Evolutionary conservation across 2,797 vertebrate genomes (phyloP).

Genomic region (Clamator glandarius): DNA sequence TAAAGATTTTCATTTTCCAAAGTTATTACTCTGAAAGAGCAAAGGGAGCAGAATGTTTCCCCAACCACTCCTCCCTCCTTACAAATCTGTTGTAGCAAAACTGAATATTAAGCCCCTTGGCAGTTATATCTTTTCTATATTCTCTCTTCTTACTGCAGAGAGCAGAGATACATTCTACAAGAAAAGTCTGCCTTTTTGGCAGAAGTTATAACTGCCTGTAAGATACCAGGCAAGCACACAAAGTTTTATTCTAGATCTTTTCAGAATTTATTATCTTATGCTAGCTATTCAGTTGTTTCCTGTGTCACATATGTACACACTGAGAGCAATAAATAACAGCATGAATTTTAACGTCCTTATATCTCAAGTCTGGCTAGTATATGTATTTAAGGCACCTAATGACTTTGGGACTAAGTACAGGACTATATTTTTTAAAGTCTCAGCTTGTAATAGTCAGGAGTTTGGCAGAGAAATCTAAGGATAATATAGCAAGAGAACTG

Average conservation of each 20-base stretch:
- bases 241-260: not conserved
- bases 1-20: not conserved
- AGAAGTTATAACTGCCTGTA: not conserved
- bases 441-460: not conserved
- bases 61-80: not conserved
- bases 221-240: not conserved
- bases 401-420: not conserved
- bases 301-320: not conserved
- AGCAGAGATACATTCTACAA: not conserved
- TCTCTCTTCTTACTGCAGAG: not conserved
- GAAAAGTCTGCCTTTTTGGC: not conserved
- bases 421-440: not conserved
- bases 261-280: not conserved
- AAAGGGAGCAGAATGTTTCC: not conserved
- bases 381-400: not conserved
- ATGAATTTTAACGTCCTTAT: not conserved
- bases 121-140: not conserved
- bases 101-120: not conserved
- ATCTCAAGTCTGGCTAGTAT: not conserved
- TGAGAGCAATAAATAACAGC: not conserved
- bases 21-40: not conserved
- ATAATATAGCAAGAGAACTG: not conserved
- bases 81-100: not conserved
- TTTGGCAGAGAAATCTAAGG: not conserved
- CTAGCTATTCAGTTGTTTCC: not conserved